Evolutionary conservation across 2,888 invertebrate species (phyloP).

Genomic region (Drosophila percnosoma): DNA sequence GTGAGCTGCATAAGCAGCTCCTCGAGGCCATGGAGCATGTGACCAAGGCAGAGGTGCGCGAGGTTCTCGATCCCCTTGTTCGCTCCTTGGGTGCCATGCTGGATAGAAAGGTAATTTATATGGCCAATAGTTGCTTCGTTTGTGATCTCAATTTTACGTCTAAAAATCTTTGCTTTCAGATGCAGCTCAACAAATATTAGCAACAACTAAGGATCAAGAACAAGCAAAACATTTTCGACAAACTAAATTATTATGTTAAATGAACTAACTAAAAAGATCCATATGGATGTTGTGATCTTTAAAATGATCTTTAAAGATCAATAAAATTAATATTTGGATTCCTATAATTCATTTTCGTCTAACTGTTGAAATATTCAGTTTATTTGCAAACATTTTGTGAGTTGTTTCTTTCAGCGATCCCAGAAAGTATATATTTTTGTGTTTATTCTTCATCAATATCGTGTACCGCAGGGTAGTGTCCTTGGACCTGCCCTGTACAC

Average conservation of each 20-base stretch:
- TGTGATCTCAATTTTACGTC: not conserved
- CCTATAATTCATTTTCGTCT: not conserved
- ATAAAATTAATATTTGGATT: conserved; percentile 17
- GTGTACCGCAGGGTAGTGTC: too few species aligned
- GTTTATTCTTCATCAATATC: not conserved
- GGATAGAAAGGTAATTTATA: conserved; percentile 43
- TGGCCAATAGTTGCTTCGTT: not conserved
- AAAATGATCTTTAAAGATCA: not conserved
- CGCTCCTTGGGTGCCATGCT: conserved; percentile 62
- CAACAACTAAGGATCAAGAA: not conserved
- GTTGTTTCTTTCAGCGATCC: not conserved
- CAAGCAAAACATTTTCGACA: conserved; percentile 16
- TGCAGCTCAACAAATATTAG: conserved; percentile 9
- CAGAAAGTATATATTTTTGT: not conserved
- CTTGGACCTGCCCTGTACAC: too few species aligned
- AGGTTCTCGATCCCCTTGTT: conserved; percentile 77
- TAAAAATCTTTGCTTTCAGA: not conserved
- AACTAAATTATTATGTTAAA: conserved; percentile 38
- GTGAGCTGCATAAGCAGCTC: conserved; percentile 57
- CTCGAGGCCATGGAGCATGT: conserved; percentile 76
- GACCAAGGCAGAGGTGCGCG: conserved; percentile 70
- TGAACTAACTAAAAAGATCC: not conserved
- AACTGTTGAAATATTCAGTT: not conserved
- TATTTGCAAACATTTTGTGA: not conserved
- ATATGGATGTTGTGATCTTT: not conserved